Base-by-base conservation (phyloP, 1,140 invertebrate genomes). In the Eriosoma lanigerum region DNA sequence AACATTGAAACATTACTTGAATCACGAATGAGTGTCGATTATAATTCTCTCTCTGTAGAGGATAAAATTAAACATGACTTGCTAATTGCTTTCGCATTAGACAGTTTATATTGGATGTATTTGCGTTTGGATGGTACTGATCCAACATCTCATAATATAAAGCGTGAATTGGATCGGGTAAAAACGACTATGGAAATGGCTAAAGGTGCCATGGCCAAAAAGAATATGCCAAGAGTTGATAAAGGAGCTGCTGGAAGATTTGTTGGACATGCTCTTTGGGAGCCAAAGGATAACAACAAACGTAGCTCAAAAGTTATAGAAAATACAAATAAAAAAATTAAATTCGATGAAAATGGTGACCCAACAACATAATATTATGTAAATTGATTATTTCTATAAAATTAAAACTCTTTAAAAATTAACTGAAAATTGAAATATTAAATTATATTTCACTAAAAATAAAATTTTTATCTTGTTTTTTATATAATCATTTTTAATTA, bases 41-140 rank as follows among this genome's bases (percentile, higher is more conserved):
- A 88, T 62, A 86, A 87, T 26, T 86, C 88, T 81, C 82, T 90
- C 68, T 83, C 85, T 10, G 81, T 86, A n/a, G 87, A 88, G 82
- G 88, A 89, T 50, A 87, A 88, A 84, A 87, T 90, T 26, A 89
- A 90, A 84, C 87, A 88, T 46, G 89, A 91, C 85, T 84, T 90
- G 73, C 90, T 90, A 82, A 83, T 89, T 15, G 85, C 86, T 0
- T 90, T 88, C 82, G 85, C 87, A 5, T 83, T 90, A 24, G 90
- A 89, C 84, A 88, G 89, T 1, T 83, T 90, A 19, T 88, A 88
- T 82, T 91, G 89, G 89, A 86, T 90, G 73, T 87, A 90, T 83
- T 82, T 90, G 66, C 85, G 88, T 73, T 86, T 88, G 50, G 84
- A 88, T 82, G 89, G 89, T 9, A 82, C 87, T 76, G 89, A 91